Evolutionary conservation across 2,797 vertebrate genomes (phyloP).

Genomic region (Setipinna tenuifilis): DNA sequence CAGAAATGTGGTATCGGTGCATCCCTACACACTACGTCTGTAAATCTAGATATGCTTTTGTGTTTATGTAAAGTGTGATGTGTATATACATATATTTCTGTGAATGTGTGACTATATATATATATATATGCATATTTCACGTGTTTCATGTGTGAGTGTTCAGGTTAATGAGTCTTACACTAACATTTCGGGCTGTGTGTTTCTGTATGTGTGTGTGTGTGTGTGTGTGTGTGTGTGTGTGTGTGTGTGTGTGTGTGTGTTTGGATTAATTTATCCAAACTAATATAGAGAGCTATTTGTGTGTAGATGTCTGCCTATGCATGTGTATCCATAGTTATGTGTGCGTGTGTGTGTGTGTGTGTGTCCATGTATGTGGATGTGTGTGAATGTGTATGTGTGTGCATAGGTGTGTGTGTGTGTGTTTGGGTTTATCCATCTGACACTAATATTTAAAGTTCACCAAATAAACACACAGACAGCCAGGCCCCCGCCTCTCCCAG

Average conservation of each 20-base stretch:
- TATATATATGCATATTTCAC: no score
- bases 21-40: no score
- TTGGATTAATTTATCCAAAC: neutral
- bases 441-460: slow-evolving; percentile 64
- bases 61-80: no score
- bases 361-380: neutral
- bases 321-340: neutral
- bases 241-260: neutral
- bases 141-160: no score
- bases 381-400: neutral
- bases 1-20: no score
- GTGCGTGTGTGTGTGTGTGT: slow-evolving; percentile 3
- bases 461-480: slow-evolving; percentile 60
- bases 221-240: neutral
- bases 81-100: no score
- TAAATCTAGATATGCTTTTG: no score
- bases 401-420: slow-evolving; percentile 9
- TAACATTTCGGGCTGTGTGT: no score
- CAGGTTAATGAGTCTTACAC: no score
- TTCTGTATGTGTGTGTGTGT: no score
- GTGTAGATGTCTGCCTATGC: neutral
- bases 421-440: slow-evolving; percentile 51
- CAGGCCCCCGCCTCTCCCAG: slow-evolving; percentile 30
- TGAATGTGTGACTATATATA: no score
- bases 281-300: neutral